A percentile compares a stretch with the other conserved stretches of the same genome.
Conservation (phyloP, 2,113 vertebrate species). For the Leptocoma aspasia region DNA sequence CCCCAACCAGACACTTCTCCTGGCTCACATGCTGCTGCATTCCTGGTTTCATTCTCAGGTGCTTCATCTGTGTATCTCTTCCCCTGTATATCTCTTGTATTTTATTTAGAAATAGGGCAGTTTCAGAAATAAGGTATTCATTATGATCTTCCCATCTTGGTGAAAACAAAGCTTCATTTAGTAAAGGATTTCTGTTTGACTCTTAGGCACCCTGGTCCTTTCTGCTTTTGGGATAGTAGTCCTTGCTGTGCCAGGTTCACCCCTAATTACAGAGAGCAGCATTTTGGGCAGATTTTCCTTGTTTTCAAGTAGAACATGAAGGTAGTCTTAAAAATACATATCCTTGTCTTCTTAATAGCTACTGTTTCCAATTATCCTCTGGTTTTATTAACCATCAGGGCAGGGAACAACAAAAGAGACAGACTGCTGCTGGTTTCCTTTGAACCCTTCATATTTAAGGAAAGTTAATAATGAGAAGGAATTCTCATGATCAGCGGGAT, state of each 20-base stretch:
- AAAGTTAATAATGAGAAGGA: slow-evolving; percentile 17
- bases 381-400: slow-evolving; percentile 12
- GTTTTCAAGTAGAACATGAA: background rate
- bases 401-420: slow-evolving; percentile 2
- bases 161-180: background rate
- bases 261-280: background rate
- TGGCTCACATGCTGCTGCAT: background rate
- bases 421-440: slow-evolving; percentile 42
- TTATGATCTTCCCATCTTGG: background rate
- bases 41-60: background rate
- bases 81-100: background rate
- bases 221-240: background rate
- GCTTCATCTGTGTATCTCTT: background rate
- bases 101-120: background rate
- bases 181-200: background rate
- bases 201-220: background rate
- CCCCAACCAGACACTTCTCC: background rate
- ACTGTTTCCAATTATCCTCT: slow-evolving; percentile 50
- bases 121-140: background rate
- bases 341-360: background rate
- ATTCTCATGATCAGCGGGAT: slow-evolving; percentile 19
- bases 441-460: slow-evolving; percentile 36
- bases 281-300: background rate
- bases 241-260: background rate
- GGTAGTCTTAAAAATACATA: background rate